Percentiles rank a stretch among this genome's conserved stretches.
Evolutionary conservation across 23 tunicate genomes (phyloP).

Genomic region (Ascidia mentula): DNA sequence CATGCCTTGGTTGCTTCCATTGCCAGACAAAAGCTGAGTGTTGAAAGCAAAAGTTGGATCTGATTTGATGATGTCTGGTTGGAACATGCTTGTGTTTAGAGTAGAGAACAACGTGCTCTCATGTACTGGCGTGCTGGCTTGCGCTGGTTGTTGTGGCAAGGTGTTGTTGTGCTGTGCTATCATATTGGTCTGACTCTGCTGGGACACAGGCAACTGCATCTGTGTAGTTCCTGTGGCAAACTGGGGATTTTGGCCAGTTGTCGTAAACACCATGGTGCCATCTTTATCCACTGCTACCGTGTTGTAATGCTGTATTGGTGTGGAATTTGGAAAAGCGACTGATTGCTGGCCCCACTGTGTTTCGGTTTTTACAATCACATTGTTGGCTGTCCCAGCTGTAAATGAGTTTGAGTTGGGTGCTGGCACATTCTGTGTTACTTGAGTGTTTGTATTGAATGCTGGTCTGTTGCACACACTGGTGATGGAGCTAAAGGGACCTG

Average conservation of each 20-base stretch:
- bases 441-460: not conserved
- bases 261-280: not conserved
- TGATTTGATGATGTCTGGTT: slow-evolving; percentile 1
- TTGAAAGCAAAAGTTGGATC: slow-evolving; percentile 6
- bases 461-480: not conserved
- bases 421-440: not conserved
- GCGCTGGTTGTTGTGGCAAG: not conserved
- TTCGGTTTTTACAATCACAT: not conserved
- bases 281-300: not conserved
- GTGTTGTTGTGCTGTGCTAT: not conserved
- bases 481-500: not conserved
- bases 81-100: not conserved
- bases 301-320: not conserved
- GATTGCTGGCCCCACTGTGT: not conserved
- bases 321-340: not conserved
- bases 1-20: not conserved
- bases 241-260: not conserved
- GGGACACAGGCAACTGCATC: not conserved
- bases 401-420: not conserved
- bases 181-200: not conserved
- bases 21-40: not conserved
- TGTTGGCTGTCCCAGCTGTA: not conserved
- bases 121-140: slow-evolving; percentile 31
- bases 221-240: not conserved
- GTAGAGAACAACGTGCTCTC: not conserved